Evolutionary conservation across 2,113 vertebrate genomes (phyloP).

Genomic region (Bubo bubo): DNA sequence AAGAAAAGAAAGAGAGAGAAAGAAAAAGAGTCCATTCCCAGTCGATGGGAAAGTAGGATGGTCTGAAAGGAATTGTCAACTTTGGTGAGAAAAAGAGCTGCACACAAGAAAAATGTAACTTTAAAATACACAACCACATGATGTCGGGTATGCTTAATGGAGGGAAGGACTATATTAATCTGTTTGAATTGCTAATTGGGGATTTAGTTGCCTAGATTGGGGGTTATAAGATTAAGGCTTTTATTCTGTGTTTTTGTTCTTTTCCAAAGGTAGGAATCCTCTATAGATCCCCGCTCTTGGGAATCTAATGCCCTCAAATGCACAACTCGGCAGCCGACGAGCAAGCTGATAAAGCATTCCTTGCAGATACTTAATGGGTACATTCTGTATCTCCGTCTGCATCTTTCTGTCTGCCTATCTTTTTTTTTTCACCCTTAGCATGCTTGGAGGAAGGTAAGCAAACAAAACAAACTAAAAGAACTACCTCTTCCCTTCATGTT

Average conservation of each 20-base stretch:
- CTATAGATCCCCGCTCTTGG: slow-evolving; percentile 29
- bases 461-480: not conserved
- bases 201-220: slow-evolving; percentile 53
- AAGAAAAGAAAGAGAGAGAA: not conserved
- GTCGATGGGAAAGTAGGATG: slow-evolving; percentile 2
- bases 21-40: not conserved
- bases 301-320: slow-evolving; percentile 35
- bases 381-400: slow-evolving; percentile 6
- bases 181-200: slow-evolving; percentile 68
- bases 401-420: slow-evolving; percentile 45
- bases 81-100: slow-evolving; percentile 40
- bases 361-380: not conserved
- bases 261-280: slow-evolving; percentile 63
- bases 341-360: slow-evolving; percentile 51
- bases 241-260: slow-evolving; percentile 66
- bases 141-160: slow-evolving; percentile 16
- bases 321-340: not conserved
- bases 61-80: slow-evolving; percentile 42
- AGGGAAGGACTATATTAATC: slow-evolving; percentile 44
- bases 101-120: slow-evolving; percentile 33
- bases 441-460: not conserved
- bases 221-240: slow-evolving; percentile 58
- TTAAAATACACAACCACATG: slow-evolving; percentile 19
- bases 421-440: not conserved
- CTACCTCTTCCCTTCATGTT: not conserved